Evolutionary conservation across 2,113 vertebrate genomes (phyloP).

Genomic region (Ageneiosus marmoratus): DNA sequence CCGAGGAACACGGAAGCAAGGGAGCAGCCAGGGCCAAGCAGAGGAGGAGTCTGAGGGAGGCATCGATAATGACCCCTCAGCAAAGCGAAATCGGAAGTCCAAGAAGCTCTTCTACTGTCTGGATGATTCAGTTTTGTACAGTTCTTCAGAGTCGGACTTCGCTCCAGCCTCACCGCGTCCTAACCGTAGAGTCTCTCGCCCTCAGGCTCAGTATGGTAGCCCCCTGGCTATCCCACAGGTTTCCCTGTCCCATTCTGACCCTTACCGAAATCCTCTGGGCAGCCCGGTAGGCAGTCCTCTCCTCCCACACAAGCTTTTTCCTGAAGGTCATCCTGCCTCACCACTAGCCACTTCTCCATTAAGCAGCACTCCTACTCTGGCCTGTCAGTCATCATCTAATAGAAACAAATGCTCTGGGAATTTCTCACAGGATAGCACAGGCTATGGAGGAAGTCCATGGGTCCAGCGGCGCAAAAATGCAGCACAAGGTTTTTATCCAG

Average conservation of each 20-base stretch:
- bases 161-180: neutral
- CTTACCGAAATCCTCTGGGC: slow-evolving; percentile 16
- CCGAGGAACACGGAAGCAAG: slow-evolving; percentile 63
- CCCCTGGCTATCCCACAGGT: slow-evolving; percentile 45
- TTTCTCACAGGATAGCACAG: slow-evolving; percentile 35
- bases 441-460: slow-evolving; percentile 57
- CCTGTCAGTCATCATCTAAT: neutral
- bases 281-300: slow-evolving; percentile 37
- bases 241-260: slow-evolving; percentile 19
- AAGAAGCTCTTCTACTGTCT: neutral
- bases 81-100: slow-evolving; percentile 45
- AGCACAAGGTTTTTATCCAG: slow-evolving; percentile 42
- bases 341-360: neutral
- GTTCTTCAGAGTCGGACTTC: neutral
- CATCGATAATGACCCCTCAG: slow-evolving; percentile 12
- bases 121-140: slow-evolving; percentile 48
- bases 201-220: slow-evolving; percentile 47
- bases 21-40: neutral
- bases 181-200: slow-evolving; percentile 26
- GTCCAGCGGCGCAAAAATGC: slow-evolving; percentile 49
- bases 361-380: slow-evolving; percentile 41
- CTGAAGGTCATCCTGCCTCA: slow-evolving; percentile 46
- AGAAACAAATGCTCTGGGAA: slow-evolving; percentile 47
- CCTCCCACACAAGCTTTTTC: slow-evolving; percentile 30
- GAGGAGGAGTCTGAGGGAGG: slow-evolving; percentile 45